Evolutionary conservation across 2,888 invertebrate species (phyloP), one percentile per base, ranked within the genome.

Genomic region (Lysandra coridon): DNA sequence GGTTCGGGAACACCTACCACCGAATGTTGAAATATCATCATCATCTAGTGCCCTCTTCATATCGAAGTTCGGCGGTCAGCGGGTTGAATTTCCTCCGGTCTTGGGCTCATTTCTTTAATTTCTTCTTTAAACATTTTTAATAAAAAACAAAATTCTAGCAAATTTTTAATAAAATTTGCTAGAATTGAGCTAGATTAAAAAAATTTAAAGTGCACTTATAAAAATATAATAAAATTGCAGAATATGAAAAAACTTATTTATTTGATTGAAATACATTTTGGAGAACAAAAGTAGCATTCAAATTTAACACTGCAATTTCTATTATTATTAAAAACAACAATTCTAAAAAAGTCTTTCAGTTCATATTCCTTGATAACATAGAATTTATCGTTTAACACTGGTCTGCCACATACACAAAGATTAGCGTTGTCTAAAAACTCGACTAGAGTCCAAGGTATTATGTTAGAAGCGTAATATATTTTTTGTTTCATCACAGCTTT

Each of bases 271-370:
- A 87, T 88, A 87, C 96, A 96, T 80, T 87, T 91, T 6, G 89
- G 85, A 40, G 96, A 96, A 87, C 96, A 96, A 87, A 95, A 96
- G 85, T 94, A 95, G 86, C 95, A 96, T 84, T 96, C 95, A 84
- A 96, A 95, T 44, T 93, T 92, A 73, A 96, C 90, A 83, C 87
- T 87, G 82, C 87, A 85, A 83, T 85, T 86, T 81, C 88, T 87
- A 83, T 87, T 87, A 84, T 87, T 85, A 87, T 91, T 87, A 89
- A 91, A 87, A 81, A 91, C 87, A 84, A 91, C 88, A 83, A 89
- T 86, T 88, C 90, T 84, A 86, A 91, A 89, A 88, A 90, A 88
- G 81, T 90, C 85, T 86, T 90, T 89, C 83, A 92, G 85, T 83
- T 90, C 85, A 91, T 87, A 89, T 85, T 90, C 85, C 84, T 90